A percentile compares a stretch with the other conserved stretches of the same genome.
Conservation (phyloP, 2,888 invertebrate genomes). For the Synergus japonicus region DNA sequence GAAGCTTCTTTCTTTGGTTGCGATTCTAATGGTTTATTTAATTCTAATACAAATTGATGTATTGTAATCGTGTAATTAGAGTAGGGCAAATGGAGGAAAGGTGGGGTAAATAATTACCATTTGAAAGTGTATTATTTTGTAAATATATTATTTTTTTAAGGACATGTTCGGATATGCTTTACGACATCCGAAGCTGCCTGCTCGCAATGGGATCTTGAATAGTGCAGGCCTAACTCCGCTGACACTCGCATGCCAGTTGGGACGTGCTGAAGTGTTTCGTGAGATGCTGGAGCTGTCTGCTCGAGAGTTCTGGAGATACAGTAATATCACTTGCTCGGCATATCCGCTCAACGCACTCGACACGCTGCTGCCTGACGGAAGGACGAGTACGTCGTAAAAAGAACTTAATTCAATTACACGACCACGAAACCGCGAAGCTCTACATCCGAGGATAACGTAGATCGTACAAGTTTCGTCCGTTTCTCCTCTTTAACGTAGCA, state of each 20-base stretch:
- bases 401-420: slow-evolving; percentile 55
- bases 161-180: slow-evolving; percentile 99
- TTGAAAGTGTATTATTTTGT: neutral
- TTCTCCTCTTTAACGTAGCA: neutral
- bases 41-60: too few species aligned
- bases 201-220: slow-evolving; percentile 94
- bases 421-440: slow-evolving; percentile 52
- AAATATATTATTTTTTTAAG: slow-evolving; percentile 79
- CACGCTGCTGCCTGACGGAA: slow-evolving; percentile 94
- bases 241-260: slow-evolving; percentile 97
- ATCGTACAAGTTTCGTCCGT: neutral
- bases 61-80: too few species aligned
- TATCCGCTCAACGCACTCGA: slow-evolving; percentile 98
- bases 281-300: slow-evolving; percentile 98
- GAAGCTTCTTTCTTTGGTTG: neutral
- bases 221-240: slow-evolving; percentile 94
- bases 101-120: too few species aligned
- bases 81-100: too few species aligned
- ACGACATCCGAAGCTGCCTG: slow-evolving; percentile 94
- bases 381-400: slow-evolving; percentile 87
- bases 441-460: slow-evolving; percentile 39
- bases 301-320: slow-evolving; percentile 98
- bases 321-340: slow-evolving; percentile 98
- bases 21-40: too few species aligned
- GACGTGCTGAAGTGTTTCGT: slow-evolving; percentile 96